Base-by-base conservation (phyloP, 2,113 vertebrate genomes). In the Emydura subglobosa region DNA sequence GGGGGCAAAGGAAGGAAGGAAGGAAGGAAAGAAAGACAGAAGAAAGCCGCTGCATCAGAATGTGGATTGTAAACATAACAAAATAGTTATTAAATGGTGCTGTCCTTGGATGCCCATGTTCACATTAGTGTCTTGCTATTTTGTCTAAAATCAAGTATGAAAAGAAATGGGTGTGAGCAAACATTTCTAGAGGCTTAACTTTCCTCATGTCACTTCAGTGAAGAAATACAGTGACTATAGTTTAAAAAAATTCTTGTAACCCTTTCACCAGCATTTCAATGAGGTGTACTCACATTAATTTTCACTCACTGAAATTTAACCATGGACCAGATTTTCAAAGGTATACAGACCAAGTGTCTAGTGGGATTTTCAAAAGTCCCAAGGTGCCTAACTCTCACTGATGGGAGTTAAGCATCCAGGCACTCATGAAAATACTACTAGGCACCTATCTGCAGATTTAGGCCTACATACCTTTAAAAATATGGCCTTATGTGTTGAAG, bases 151-250 rank as follows among this genome's bases (percentile, higher is more conserved):
- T 47, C 78, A 91, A 85, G 82, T 85, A 53, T 27, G 1, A 76
- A 87, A 78, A 84, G 42, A 78, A 59, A 54, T 49, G 5, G 34
- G 86, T 61, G 91, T 31, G 81, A 90, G 10, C 4, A 90, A 84
- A 76, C 74, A 92, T 88, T 16, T 82, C 39, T 31, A 2, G 82
- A 74, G 78, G 1, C 4, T 87, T 90, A 82, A 93, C 93, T 11
- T 82, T 90, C 51, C 4, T 79, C 87, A 79, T 59, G 6, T 91
- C 27, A 55, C 2, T 25, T 61, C 5, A 13, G 49, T n/a, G 53
- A 39, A 92, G 1, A 2, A 61, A 53, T 0, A 24, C 68, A 74
- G 25, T 42, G 6, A 6, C 1, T 49, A 85, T 1, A 53, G 8
- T 79, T 42, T 31, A 92, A 88, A 86, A 3, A 14, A 8, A 9